Evolutionary conservation across 2,797 vertebrate species (phyloP), one percentile per base, ranked within the genome.

Genomic region (Sebastes ruberrimus): DNA sequence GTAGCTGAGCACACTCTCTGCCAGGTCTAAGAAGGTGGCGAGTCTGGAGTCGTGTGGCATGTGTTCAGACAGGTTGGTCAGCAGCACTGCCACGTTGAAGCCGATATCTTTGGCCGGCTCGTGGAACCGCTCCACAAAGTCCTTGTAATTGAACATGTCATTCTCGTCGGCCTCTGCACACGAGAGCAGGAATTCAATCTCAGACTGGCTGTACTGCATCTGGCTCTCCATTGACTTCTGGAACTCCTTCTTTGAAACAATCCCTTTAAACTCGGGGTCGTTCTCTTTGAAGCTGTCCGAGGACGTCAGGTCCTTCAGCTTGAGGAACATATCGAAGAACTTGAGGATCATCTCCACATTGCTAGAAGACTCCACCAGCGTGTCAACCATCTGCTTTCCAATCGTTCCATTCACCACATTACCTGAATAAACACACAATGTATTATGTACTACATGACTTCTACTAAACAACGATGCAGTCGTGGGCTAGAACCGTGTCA

Each of bases 291-390:
- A 99, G 18, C 96, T 94, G 38, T 99, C 98, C 0, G 98, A 99
- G 0, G 97, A 97, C 0, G 98, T 99, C 82, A 99, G 92, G 90
- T 99, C 98, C 90, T 99, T 99, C 30, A 99, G 90, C 76, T 99
- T 99, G 72, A 99, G 94, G 94, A 99, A 99, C 97, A 99, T 99
- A 76, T 99, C 98, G 16, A 99, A 99, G 94, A 99, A 99, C 78
- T 99, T 99, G 55, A 99, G 96, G 86, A 99, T 99, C 98, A 99
- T 99, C 92, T 99, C 98, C 52, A 99, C 97, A 0, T 99, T 99
- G 94, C 95, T 99, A 1, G 98, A 99, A 0, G 98, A 99, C 85
- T 99, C 98, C 89, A 99, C 96, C 62, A 99, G 94, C 89, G 98
- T 99, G 89, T 99, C 98, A 0, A 99, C 98, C 98, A 99, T 99